phyloP scores from a whole-genome alignment of 1,140 invertebrate species.

The Tribolium madens region DNA sequence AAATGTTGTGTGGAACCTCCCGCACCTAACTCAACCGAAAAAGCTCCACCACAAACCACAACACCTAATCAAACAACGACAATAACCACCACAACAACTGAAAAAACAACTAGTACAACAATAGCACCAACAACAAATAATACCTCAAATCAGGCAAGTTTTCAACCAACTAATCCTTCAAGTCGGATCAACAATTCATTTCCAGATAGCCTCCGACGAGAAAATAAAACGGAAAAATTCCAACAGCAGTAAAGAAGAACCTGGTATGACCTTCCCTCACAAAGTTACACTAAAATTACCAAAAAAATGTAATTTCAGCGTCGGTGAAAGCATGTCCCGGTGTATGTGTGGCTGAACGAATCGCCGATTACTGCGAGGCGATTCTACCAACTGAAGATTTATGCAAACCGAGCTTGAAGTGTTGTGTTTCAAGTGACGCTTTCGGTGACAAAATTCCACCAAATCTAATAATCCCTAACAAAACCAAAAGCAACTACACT shows the following conservation, averaged over 20 bases:
- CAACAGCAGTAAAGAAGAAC: constrained; percentile 43
- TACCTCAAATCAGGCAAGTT: constrained; percentile 53
- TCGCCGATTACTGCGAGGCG: constrained; percentile 87
- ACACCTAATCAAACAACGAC: constrained; percentile 55
- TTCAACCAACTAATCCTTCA: not conserved
- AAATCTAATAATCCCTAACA: constrained; percentile 77
- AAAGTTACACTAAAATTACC: not conserved
- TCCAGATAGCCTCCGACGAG: constrained; percentile 52
- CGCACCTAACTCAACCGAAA: constrained; percentile 62
- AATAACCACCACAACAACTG: constrained; percentile 62
- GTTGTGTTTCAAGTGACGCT: constrained; percentile 81
- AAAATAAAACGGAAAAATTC: constrained; percentile 40
- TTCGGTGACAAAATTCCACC: constrained; percentile 77
- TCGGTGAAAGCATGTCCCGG: constrained; percentile 76
- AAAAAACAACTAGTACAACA: constrained; percentile 63
- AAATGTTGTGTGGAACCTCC: constrained; percentile 84
- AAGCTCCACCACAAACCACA: constrained; percentile 62
- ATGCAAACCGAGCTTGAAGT: constrained; percentile 78
- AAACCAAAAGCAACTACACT: constrained; percentile 67
- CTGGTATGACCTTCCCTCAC: not conserved
- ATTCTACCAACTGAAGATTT: constrained; percentile 78
- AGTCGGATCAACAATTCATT: constrained; percentile 32
- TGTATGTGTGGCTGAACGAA: constrained; percentile 83
- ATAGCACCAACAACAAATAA: constrained; percentile 64
- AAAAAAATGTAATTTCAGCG: constrained; percentile 40